Evolutionary conservation across 1,140 invertebrate species (phyloP), one percentile per base, ranked within the genome.

Genomic region (Anthonomus grandis): DNA sequence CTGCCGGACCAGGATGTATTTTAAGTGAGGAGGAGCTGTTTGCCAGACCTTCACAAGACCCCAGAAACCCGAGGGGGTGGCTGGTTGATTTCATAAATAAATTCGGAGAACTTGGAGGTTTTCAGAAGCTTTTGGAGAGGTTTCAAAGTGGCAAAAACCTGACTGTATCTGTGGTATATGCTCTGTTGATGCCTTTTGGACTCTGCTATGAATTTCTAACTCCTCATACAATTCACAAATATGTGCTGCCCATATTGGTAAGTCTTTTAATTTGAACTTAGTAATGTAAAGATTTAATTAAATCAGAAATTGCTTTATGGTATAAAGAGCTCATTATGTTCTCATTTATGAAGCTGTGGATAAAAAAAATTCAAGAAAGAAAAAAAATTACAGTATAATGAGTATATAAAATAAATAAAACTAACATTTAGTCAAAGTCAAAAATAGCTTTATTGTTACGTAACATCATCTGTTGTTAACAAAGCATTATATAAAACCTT

Each of bases 21-120:
- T 75, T 84, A 53, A 72, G 79, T 41, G 85, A 90, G 66, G 83
- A 86, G 19, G 87, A 90, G 74, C 76, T 93, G 59, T 96, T 82
- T 82, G 92, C 93, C 23, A 81, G 84, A 68, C 83, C 87, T 57
- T 85, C 90, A 42, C 78, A 82, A 57, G 91, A 92, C 73, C 80
- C 83, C 18, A 81, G 87, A 62, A 85, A 81, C 69, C 86, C 86
- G 34, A 81, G 90, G 70, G 94, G 94, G 39, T 97, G 95, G 94
- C 83, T 97, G 25, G 91, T 97, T 48, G 94, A 97, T 82, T 80
- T 97, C 57, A 91, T 97, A 53, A 97, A 98, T 81, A 82, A 82
- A 79, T 97, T 97, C 79, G 95, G 95, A 15, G 83, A 85, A 67
- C 77, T 90, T 38, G 85, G 86, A 59, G 95, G 95, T 58, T 98